phyloP scores from a whole-genome alignment of 37 sponge, comb jelly and placozoan species.

The Corticium candelabrum region DNA sequence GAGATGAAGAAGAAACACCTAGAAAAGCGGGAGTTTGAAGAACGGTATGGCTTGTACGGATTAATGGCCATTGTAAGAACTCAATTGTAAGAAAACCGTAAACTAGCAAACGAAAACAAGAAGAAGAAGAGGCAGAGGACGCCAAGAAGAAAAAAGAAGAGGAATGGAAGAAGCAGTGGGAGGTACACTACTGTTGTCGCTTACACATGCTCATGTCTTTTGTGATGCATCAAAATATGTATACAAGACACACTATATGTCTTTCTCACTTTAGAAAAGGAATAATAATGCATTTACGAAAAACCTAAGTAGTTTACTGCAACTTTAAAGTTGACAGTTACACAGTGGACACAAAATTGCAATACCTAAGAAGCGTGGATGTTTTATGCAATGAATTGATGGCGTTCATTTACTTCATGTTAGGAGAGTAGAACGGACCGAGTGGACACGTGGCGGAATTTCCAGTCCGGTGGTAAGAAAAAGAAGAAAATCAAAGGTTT shows the following conservation, averaged over 20 bases:
- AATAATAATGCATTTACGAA: no score
- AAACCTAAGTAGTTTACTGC: no score
- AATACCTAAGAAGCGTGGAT: no score
- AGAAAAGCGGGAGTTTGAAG: constrained; percentile 62
- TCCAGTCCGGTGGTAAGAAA: constrained; percentile 68
- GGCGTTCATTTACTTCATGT: no score
- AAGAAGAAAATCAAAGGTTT: constrained; percentile 43
- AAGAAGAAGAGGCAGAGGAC: constrained; percentile 29
- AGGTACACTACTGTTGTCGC: constrained; percentile 23
- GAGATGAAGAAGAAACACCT: constrained; percentile 69
- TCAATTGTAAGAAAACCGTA: no score
- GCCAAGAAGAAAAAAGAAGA: constrained; percentile 58
- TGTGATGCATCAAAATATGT: no score
- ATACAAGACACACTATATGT: no score
- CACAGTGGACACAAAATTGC: no score
- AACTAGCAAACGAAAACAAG: constrained; percentile 42
- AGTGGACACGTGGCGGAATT: constrained; percentile 86
- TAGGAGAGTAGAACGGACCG: constrained; percentile 39
- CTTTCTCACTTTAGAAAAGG: no score
- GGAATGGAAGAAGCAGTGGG: constrained; percentile 86
- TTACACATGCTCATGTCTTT: not conserved
- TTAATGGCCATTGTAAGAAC: no score
- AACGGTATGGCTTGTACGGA: constrained; percentile 30
- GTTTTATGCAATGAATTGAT: no score
- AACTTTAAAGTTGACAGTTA: no score